These are phyloP conservation scores for Siderastrea siderea DNA, from an alignment of 92 coral and sea anemone genomes.

Conservation along the genomic window DNA sequence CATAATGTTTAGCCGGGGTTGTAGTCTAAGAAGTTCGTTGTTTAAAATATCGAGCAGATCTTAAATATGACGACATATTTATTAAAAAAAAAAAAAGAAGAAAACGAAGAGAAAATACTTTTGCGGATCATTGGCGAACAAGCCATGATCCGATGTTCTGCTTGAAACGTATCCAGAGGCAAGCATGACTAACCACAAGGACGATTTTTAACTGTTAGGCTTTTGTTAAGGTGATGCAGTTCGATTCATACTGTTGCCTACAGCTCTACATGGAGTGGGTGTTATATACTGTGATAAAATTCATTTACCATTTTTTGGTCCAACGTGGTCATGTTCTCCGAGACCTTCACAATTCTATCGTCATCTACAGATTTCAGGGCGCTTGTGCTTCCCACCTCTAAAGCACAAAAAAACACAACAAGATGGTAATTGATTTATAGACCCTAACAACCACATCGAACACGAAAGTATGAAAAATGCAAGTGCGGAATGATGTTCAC, in stretches of 20 bases:
- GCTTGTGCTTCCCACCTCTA: neutral
- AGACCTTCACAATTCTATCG: neutral
- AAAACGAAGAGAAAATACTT: too few relatives aligned
- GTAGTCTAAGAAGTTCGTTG: too few relatives aligned
- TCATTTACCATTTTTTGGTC: conserved; percentile 14
- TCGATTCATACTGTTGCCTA: too few relatives aligned
- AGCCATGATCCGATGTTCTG: too few relatives aligned
- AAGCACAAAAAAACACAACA: neutral
- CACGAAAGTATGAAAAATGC: neutral
- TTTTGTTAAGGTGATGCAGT: neutral
- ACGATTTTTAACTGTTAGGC: too few relatives aligned
- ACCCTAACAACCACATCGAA: neutral
- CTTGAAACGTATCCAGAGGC: too few relatives aligned
- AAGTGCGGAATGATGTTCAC: neutral
- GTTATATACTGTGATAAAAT: neutral
- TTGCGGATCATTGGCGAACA: too few relatives aligned
- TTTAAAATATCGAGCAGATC: too few relatives aligned
- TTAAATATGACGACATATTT: too few relatives aligned
- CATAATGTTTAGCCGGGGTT: too few relatives aligned
- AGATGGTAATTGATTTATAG: neutral
- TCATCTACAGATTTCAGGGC: neutral
- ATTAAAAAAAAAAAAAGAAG: too few relatives aligned
- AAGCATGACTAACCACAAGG: too few relatives aligned
- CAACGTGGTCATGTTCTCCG: conserved; percentile 10
- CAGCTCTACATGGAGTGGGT: neutral